Base-by-base conservation (phyloP, 2,113 vertebrate genomes). In the Rhinolophus sinicus region DNA sequence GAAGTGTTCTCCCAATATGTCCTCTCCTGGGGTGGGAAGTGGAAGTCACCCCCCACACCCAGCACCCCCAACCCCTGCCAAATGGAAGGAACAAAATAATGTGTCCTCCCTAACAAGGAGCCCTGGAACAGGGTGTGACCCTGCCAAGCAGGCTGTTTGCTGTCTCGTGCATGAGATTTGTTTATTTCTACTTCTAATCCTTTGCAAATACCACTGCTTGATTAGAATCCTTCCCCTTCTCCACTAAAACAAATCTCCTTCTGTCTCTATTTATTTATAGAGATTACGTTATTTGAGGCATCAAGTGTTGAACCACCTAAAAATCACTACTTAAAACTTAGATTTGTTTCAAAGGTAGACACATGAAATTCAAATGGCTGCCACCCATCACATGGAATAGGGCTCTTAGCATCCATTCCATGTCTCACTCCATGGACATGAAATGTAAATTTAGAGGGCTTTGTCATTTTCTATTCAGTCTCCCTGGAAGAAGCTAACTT, bases 201-300 rank as follows among this genome's bases (percentile, higher is more conserved):
- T 97, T 82, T 92, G 69, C 69, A 94, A 97, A 96, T 88, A 89
- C 60, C 76, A 93, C 44, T 60, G 52, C 58, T 96, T 96, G 82
- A 97, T 93, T 91, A 93, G 62, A 94, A 54, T 88, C 40, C 24
- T 90, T 94, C 33, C 44, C 11, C 1, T 60, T 60, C 60, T 33
- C 44, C 47, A 90, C 28, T 33, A 97, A 96, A 88, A 82, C n/a
- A 94, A 88, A 91, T 70, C 52, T 94, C n/a, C 22, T 19, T 35
- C 7, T 89, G 26, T 75, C 58, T 88, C n/a, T 86, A 2, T 95
- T 96, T 94, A 80, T 28, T 69, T 80, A 88, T 8, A 78, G 6
- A 19, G 2, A 83, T 35, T 65, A 33, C 26, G 60, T 84, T 94
- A 88, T 94, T 67, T 67, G 26, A 69, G 21, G 73, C 50, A 62